Evolutionary conservation across 2,113 vertebrate species (phyloP), one percentile per base, ranked within the genome.

Genomic region (Pangasianodon hypophthalmus): DNA sequence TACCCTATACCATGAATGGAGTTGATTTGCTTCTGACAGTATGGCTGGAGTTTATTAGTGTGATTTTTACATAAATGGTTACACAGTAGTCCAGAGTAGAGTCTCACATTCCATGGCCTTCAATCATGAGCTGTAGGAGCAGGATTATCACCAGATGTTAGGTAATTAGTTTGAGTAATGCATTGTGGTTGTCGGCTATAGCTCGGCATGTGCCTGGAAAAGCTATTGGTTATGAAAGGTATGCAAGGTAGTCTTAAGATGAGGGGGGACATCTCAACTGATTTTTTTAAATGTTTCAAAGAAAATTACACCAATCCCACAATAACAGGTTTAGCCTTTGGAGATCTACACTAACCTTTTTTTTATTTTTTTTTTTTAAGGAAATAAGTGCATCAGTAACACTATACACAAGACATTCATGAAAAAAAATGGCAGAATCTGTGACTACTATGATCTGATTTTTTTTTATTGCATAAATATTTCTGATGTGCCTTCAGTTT

Each of bases 151-250:
- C 48, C 84, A 92, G 92, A 91, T 91, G 87, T 87, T 79, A 6
- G 8, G 24, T 85, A 88, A 91, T 91, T 92, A 85, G 80, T 64
- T 91, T 89, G 60, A 87, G 81, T 90, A 67, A 86, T 77, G 88
- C 87, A 77, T 58, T 92, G 80, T 71, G 80, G 92, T 84, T 77
- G 46, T 86, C 62, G 79, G 48, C 84, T 82, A 56, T 81, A 64
- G 73, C 71, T 44, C 24, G 10, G 67, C 18, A 80, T 54, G 69
- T 86, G 75, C 37, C 79, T 79, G 81, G 85, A 89, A 87, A 87
- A 84, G 85, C 80, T 87, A 89, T 86, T 91, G 91, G 50, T 90
- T 91, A 88, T 83, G 64, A 90, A 86, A 86, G 81, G 86, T 91
- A 80, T 86, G 77, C 48, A 67, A 46, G 77, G 77, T 82, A 86